Conservation (phyloP, 2,797 vertebrate genomes). For the Pseudocheirus occidentalis region DNA sequence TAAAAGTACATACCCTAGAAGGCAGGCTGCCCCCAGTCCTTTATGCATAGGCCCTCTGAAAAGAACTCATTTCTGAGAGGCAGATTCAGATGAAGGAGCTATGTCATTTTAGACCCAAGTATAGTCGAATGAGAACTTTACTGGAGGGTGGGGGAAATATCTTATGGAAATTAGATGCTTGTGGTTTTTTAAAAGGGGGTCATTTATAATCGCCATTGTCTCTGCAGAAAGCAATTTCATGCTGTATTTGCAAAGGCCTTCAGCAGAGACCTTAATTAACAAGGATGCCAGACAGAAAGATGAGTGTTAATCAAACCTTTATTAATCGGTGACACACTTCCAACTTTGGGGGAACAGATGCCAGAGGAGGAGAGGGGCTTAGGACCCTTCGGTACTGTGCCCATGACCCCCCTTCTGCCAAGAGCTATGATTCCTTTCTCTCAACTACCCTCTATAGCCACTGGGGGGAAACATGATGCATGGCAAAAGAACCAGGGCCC, state of each 20-base stretch:
- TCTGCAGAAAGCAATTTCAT: slow-evolving; percentile 66
- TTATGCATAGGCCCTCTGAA: slow-evolving; percentile 58
- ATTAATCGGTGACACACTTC: slow-evolving; percentile 67
- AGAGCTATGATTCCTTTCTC: background rate
- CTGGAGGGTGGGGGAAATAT: slow-evolving; percentile 8
- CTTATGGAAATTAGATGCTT: slow-evolving; percentile 46
- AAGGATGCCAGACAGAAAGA: slow-evolving; percentile 56
- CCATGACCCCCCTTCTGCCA: slow-evolving; percentile 40
- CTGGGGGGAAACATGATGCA: slow-evolving; percentile 67
- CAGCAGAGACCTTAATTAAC: slow-evolving; percentile 69
- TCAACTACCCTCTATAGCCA: slow-evolving; percentile 66
- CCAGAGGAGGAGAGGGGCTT: slow-evolving; percentile 57
- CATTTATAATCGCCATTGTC: slow-evolving; percentile 40
- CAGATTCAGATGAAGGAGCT: slow-evolving; percentile 50
- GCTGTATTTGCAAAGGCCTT: slow-evolving; percentile 69
- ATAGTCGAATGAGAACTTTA: slow-evolving; percentile 57
- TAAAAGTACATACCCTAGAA: slow-evolving; percentile 32
- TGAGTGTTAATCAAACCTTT: slow-evolving; percentile 62
- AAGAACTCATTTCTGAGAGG: slow-evolving; percentile 35
- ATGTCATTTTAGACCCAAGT: slow-evolving; percentile 37
- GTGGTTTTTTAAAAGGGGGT: slow-evolving; percentile 37
- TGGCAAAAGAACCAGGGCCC: background rate
- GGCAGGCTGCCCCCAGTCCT: slow-evolving; percentile 15
- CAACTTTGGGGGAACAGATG: slow-evolving; percentile 65
- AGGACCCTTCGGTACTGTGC: slow-evolving; percentile 10